These are phyloP conservation scores for Pangasius macronema DNA, from an alignment of 2,797 vertebrate species.

Conservation along the genomic window DNA sequence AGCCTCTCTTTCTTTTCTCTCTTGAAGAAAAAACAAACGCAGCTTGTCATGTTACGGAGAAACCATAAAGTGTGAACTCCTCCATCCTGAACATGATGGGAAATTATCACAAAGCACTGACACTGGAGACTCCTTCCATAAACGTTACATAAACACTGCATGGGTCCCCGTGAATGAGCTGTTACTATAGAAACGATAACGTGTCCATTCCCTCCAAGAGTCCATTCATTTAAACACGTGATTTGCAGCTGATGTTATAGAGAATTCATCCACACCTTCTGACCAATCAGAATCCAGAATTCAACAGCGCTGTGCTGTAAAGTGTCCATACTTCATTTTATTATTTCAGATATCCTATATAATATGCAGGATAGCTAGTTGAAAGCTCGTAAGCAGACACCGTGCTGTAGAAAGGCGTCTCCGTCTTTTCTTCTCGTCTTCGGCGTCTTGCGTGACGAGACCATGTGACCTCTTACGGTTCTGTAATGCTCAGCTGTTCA, in stretches of 20 bases:
- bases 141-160: not conserved
- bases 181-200: not conserved
- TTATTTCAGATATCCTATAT: not conserved
- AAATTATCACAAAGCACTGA: not conserved
- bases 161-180: not conserved
- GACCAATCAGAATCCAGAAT: conserved; percentile 8
- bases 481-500: not conserved
- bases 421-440: not conserved
- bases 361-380: not conserved
- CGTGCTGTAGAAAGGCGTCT: not conserved
- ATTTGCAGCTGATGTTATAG: not conserved
- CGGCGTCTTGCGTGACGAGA: not conserved
- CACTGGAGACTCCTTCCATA: not conserved
- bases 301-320: not conserved
- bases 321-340: not conserved
- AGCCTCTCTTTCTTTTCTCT: not conserved
- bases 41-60: too few species aligned
- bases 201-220: not conserved
- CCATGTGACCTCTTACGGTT: not conserved
- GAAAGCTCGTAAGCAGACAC: not conserved
- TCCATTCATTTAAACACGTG: not conserved
- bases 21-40: too few species aligned
- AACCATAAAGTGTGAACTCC: too few species aligned
- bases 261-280: not conserved
- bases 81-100: too few species aligned